A percentile compares a stretch with the other conserved stretches of the same genome.
phyloP scores from a whole-genome alignment of 2,888 invertebrate species.

The Venusia cambrica region DNA sequence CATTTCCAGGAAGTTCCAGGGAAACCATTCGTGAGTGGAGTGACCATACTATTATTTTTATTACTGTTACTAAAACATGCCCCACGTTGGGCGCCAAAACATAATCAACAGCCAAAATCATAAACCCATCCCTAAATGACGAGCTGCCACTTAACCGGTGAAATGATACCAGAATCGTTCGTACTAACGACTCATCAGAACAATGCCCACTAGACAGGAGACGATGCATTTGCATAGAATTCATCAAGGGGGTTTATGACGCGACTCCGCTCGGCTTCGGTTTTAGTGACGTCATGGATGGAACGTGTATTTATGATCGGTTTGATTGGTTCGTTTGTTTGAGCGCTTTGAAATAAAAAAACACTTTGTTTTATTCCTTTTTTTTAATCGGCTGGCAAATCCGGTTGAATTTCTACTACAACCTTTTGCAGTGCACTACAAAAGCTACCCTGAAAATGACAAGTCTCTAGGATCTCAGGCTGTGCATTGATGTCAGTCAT shows the following conservation, averaged over 20 bases:
- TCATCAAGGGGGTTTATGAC: conserved; percentile 47
- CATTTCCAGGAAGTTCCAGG: no score
- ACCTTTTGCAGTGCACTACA: no score
- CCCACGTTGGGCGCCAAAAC: conserved; percentile 9
- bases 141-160: conserved; percentile 15
- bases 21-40: no score
- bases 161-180: conserved; percentile 23
- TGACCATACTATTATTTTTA: no score
- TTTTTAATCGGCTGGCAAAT: no score
- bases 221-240: conserved; percentile 50
- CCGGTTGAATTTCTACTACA: no score
- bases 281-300: conserved; percentile 30
- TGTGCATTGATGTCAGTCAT: no score
- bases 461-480: no score
- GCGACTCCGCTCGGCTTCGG: conserved; percentile 37
- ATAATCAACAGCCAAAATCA: conserved; percentile 10
- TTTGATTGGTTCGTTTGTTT: conserved; percentile 12
- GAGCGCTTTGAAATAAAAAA: no score
- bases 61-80: no score
- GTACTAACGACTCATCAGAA: conserved; percentile 35
- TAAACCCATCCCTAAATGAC: conserved; percentile 28
- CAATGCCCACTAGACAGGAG: conserved; percentile 39
- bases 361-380: no score
- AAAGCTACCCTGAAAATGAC: no score
- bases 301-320: conserved; percentile 2